Conservation (phyloP, 2,113 vertebrate genomes). For the Percopsis transmontana region DNA sequence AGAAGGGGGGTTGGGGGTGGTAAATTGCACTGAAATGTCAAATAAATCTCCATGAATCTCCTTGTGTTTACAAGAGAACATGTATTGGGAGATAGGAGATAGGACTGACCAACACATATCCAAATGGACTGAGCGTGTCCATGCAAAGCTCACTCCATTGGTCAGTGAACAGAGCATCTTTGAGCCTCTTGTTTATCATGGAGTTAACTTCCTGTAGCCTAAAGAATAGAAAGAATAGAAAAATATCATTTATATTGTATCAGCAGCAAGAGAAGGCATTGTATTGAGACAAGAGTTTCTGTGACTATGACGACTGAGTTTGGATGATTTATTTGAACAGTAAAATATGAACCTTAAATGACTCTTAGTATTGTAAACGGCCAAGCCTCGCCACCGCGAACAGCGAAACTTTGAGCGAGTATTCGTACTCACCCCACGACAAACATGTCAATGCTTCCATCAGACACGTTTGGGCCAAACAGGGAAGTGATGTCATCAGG, state of each 20-base stretch:
- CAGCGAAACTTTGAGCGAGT: too few relatives aligned
- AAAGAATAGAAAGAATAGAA: constrained; percentile 28
- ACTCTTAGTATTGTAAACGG: too few relatives aligned
- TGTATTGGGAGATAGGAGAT: background rate
- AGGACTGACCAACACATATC: constrained; percentile 89
- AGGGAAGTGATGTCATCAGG: constrained; percentile 90
- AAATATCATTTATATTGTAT: too few relatives aligned
- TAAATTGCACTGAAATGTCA: background rate
- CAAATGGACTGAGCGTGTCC: constrained; percentile 89
- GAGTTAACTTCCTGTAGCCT: constrained; percentile 98
- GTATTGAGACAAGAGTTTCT: too few relatives aligned
- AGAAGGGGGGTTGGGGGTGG: background rate
- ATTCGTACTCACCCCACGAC: constrained; percentile 94
- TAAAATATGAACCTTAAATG: too few relatives aligned
- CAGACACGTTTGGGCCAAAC: constrained; percentile 85
- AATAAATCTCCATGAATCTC: background rate
- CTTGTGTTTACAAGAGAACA: background rate
- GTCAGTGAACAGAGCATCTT: constrained; percentile 96
- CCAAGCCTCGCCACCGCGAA: too few relatives aligned
- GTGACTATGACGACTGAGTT: too few relatives aligned
- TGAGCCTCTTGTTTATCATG: constrained; percentile 95
- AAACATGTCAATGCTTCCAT: constrained; percentile 87
- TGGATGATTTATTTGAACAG: too few relatives aligned
- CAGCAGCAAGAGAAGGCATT: too few relatives aligned
- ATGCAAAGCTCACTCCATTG: constrained; percentile 97